Evolutionary conservation across 2,888 invertebrate species (phyloP).

Genomic region (Syrista parreyssii): DNA sequence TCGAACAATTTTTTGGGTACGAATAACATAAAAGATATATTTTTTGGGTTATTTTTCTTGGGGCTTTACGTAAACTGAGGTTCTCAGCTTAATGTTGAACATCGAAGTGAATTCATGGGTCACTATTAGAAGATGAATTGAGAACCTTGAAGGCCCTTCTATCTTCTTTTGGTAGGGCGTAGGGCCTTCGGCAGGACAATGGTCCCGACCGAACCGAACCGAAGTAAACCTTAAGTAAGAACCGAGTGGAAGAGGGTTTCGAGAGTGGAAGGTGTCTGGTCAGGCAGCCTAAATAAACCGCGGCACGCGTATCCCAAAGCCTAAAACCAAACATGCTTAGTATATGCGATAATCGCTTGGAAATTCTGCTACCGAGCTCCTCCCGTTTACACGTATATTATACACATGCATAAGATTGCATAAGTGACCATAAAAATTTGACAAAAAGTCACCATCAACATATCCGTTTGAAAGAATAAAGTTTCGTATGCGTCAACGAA

Average conservation of each 20-base stretch:
- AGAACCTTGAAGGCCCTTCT: constrained; percentile 23
- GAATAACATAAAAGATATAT: background rate
- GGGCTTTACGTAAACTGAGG: constrained; percentile 1
- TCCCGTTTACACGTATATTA: background rate
- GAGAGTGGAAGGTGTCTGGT: constrained; percentile 33
- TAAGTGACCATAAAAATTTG: background rate
- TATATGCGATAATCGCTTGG: constrained; percentile 1
- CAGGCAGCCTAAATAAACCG: constrained; percentile 42
- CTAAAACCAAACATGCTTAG: constrained; percentile 21
- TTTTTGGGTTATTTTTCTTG: background rate
- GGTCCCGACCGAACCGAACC: constrained; percentile 32
- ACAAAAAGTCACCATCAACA: background rate
- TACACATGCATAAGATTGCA: background rate
- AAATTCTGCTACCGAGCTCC: background rate
- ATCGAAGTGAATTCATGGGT: background rate
- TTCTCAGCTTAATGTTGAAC: background rate
- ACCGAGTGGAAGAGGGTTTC: constrained; percentile 8
- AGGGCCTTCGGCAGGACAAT: constrained; percentile 40
- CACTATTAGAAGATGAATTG: background rate
- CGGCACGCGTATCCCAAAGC: constrained; percentile 41
- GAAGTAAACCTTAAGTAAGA: constrained; percentile 29
- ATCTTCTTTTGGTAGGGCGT: constrained; percentile 31
- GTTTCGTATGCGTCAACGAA: background rate
- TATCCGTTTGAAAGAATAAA: background rate
- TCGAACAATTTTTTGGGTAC: background rate